These are phyloP conservation scores for Callinectes sapidus DNA, from an alignment of 2,888 invertebrate genomes.

Conservation along the genomic window DNA sequence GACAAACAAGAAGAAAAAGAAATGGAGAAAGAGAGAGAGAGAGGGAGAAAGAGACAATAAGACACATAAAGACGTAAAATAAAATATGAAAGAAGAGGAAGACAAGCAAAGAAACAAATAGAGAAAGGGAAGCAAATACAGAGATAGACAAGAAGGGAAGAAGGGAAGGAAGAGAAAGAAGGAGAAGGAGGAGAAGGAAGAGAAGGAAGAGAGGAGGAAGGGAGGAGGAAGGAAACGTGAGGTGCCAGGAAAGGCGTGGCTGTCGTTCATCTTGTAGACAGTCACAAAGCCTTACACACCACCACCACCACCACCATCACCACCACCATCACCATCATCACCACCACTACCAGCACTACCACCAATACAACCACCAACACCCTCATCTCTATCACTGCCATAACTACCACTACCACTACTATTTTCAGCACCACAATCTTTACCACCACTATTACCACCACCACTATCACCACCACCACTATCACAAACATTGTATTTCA, in stretches of 20 bases:
- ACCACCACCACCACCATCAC: slow-evolving; percentile 40
- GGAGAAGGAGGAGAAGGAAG: not conserved
- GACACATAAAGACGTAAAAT: not conserved
- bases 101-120: not conserved
- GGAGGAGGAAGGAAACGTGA: not conserved
- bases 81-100: not conserved
- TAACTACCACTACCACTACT: not conserved
- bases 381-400: not conserved
- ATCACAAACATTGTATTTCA: not conserved
- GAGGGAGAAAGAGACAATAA: not conserved
- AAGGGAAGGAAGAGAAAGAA: not conserved
- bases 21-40: not conserved
- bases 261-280: slow-evolving; percentile 45
- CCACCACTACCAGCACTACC: slow-evolving; percentile 7
- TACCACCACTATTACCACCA: slow-evolving; percentile 22
- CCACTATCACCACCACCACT: not conserved
- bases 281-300: slow-evolving; percentile 2
- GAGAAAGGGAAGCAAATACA: not conserved
- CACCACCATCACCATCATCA: slow-evolving; percentile 26
- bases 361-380: slow-evolving; percentile 28
- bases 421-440: not conserved
- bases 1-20: not conserved
- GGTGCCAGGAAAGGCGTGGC: slow-evolving; percentile 39
- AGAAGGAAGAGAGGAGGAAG: not conserved
- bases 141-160: not conserved